These are phyloP conservation scores for Belgica antarctica DNA, from an alignment of 2,888 invertebrate genomes.

Conservation along the genomic window DNA sequence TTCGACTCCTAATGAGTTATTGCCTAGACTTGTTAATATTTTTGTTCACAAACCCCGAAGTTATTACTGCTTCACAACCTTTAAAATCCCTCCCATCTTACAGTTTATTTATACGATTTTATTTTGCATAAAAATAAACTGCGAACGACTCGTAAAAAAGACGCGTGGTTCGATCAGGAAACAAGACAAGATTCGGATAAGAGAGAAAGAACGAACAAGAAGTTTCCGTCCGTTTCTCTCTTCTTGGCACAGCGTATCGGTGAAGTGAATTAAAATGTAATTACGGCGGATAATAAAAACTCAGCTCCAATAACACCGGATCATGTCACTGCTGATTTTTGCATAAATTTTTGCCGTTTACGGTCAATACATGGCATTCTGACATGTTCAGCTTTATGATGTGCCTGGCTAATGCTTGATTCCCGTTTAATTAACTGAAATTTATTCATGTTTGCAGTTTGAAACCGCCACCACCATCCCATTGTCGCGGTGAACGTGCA, in stretches of 20 bases:
- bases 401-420: conserved; percentile 10
- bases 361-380: neutral
- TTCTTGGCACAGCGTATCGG: neutral
- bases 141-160: neutral
- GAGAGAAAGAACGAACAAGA: conserved; percentile 10
- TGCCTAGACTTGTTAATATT: no score
- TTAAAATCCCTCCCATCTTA: no score
- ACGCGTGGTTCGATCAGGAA: conserved; percentile 5
- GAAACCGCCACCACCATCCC: no score
- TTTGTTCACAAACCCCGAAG: no score
- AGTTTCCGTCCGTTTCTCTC: no score
- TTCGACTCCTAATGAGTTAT: no score
- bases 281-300: neutral
- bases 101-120: neutral
- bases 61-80: no score
- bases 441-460: conserved; percentile 9
- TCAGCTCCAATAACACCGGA: neutral
- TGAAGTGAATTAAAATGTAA: neutral
- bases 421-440: conserved; percentile 9
- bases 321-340: neutral
- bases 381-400: neutral
- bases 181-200: conserved; percentile 5
- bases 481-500: neutral
- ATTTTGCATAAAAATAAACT: conserved; percentile 3
- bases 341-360: neutral